A percentile compares a stretch with the other conserved stretches of the same genome.
These are phyloP conservation scores for Lutjanus erythropterus DNA, from an alignment of 2,113 vertebrate species.

Conservation along the genomic window DNA sequence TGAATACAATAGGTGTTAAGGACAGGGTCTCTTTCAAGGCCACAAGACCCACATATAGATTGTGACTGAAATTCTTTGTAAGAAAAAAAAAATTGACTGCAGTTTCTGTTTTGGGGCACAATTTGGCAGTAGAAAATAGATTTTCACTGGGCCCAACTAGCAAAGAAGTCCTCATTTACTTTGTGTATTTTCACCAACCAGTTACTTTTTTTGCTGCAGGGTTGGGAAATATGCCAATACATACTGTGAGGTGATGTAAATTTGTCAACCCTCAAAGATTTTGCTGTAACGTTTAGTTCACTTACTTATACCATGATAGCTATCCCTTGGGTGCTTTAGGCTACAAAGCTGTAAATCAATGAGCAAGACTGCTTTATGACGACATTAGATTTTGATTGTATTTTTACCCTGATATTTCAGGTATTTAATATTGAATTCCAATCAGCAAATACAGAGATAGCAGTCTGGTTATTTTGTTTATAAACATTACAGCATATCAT, in stretches of 20 bases:
- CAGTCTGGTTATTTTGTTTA: background rate
- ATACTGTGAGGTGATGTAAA: background rate
- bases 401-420: background rate
- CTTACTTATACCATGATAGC: background rate
- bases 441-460: too few species aligned
- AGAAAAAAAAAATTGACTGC: conserved; percentile 11
- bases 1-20: conserved; percentile 27
- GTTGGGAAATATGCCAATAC: background rate
- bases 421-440: background rate
- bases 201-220: background rate
- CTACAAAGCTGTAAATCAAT: background rate
- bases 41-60: background rate
- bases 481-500: background rate
- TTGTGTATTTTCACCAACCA: background rate
- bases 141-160: background rate
- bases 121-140: background rate
- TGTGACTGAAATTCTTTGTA: conserved; percentile 10
- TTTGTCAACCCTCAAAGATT: background rate
- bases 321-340: background rate
- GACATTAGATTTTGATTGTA: background rate
- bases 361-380: background rate
- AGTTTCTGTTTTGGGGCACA: conserved; percentile 9
- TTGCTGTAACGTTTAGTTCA: background rate
- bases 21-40: conserved; percentile 22
- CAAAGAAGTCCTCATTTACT: background rate